phyloP scores from a whole-genome alignment of 2,797 vertebrate species.

The Acomys russatus region DNA sequence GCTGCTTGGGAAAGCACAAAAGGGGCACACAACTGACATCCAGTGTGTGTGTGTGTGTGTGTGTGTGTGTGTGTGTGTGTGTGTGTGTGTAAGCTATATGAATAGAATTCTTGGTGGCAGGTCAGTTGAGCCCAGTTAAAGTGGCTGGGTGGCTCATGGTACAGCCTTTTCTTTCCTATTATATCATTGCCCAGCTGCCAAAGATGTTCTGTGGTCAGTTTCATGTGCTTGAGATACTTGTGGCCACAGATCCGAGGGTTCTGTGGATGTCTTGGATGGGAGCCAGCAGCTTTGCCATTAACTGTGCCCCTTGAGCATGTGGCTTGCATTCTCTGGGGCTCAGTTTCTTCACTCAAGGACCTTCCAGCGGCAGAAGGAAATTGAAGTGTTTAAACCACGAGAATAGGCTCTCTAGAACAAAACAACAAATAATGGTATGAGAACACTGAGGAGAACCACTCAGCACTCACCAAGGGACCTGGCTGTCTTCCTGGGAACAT shows the following conservation, averaged over 20 bases:
- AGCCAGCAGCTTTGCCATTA: not conserved
- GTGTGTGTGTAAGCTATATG: accelerated
- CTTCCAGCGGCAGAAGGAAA: accelerated
- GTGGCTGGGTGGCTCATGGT: too few relatives aligned
- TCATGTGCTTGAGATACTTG: accelerated
- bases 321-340: accelerated
- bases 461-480: not conserved
- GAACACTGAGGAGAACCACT: not conserved
- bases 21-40: not conserved
- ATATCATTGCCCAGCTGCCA: not conserved
- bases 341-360: not conserved
- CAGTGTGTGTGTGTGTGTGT: not conserved
- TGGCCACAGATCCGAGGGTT: too few relatives aligned
- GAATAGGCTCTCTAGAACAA: not conserved
- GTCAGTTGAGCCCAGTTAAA: not conserved
- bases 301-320: accelerated
- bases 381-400: not conserved
- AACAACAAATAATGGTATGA: accelerated
- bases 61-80: not conserved
- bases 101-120: accelerated
- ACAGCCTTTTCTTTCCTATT: accelerated
- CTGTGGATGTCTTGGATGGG: accelerated
- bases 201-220: accelerated
- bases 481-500: accelerated
- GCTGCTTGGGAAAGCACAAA: not conserved